Percentiles rank a stretch among this genome's conserved stretches.
Evolutionary conservation across 2,888 invertebrate genomes (phyloP).

Genomic region (Eristalis arbustorum): DNA sequence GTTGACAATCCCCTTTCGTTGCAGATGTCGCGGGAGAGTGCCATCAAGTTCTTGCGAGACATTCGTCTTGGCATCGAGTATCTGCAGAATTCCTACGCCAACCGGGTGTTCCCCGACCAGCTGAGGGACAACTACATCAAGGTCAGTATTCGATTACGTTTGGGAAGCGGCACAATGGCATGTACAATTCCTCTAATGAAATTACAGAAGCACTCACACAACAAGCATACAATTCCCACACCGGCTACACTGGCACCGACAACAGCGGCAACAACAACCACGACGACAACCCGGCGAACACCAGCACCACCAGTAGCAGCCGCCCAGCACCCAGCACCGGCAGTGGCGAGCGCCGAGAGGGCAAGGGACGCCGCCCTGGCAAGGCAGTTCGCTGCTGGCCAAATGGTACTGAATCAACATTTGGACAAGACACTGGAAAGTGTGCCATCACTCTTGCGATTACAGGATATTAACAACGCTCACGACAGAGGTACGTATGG

Average conservation of each 20-base stretch:
- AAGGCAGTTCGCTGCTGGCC: slow-evolving; percentile 69
- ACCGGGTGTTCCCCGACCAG: slow-evolving; percentile 77
- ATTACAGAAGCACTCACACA: slow-evolving; percentile 69
- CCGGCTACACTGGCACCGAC: slow-evolving; percentile 68
- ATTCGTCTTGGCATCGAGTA: slow-evolving; percentile 88
- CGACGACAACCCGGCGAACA: slow-evolving; percentile 72
- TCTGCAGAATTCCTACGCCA: slow-evolving; percentile 82
- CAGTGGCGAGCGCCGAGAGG: slow-evolving; percentile 74
- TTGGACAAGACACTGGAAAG: slow-evolving; percentile 75
- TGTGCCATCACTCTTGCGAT: slow-evolving; percentile 77
- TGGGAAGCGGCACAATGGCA: neutral
- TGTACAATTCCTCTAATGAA: slow-evolving; percentile 21
- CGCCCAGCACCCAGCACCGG: neutral
- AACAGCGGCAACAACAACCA: slow-evolving; percentile 71
- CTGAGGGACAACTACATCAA: slow-evolving; percentile 77
- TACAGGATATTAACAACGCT: slow-evolving; percentile 76
- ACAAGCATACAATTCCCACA: slow-evolving; percentile 63
- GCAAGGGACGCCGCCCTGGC: slow-evolving; percentile 72
- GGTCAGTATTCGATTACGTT: slow-evolving; percentile 57
- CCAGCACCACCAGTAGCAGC: neutral
- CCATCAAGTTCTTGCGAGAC: slow-evolving; percentile 87
- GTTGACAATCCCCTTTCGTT: slow-evolving; percentile 35
- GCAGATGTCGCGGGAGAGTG: slow-evolving; percentile 88
- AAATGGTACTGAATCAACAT: slow-evolving; percentile 61
- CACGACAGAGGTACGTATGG: slow-evolving; percentile 70